Evolutionary conservation across 2,113 vertebrate species (phyloP), one percentile per base, ranked within the genome.

Genomic region (Poicephalus gulielmi): DNA sequence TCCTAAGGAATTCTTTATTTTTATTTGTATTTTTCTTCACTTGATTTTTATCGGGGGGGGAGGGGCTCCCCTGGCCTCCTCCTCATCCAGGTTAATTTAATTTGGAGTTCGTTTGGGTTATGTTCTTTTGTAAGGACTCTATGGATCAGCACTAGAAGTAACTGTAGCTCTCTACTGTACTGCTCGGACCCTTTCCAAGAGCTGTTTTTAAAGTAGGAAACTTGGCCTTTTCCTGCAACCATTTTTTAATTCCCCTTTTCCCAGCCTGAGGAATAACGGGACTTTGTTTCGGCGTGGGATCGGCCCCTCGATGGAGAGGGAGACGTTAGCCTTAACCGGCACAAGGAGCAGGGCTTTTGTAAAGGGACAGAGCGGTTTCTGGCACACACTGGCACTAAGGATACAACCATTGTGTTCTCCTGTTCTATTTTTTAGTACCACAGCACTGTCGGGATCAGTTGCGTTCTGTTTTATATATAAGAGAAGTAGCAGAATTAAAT

Each of bases 341-440:
- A 5, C 2, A 0, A 12, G 57, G 49, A 81, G 71, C 47, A 33
- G 47, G 69, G 77, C 27, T 78, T 66, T 52, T 66, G 46, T 73
- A 90, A 90, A 88, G 91, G 84, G 19, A 35, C 66, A 49, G 47
- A 91, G 83, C 85, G 73, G 94, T 68, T 84, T 43, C 27, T 37
- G 31, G 60, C 69, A 88, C 35, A 57, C 79, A 92, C 92, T 88
- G 90, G 86, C 95, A 92, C 46, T 78, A 77, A 76, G 83, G 75
- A 92, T 31, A 23, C 7, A 73, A 63, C 35, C 17, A 0, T 71
- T 85, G 83, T 66, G 66, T 93, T 93, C 87, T 20, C 46, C 69
- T 96, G 94, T 95, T 92, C 94, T 97, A 92, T 94, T 93, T 96
- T 96, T 84, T 93, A 95, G 93, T 77, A 96, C 90, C 92, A 47